Evolutionary conservation across 2,113 vertebrate species (phyloP), one percentile per base, ranked within the genome.

Genomic region (Nasalis larvatus): DNA sequence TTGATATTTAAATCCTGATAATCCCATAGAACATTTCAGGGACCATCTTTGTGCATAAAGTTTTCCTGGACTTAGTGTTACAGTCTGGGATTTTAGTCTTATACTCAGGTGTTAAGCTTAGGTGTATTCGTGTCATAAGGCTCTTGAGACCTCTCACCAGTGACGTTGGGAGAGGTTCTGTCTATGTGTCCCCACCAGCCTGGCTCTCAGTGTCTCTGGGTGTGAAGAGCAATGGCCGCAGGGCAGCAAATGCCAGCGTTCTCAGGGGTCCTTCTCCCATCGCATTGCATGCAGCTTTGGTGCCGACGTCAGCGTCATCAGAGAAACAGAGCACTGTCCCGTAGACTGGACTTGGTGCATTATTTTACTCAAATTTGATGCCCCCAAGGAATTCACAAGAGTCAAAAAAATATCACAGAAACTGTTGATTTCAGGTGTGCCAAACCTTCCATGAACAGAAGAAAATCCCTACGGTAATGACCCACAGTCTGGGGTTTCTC

Each of bases 21-120:
- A 5, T 0, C 0, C 4, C 1, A 0, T 2, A 1, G 1, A 13
- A 16, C 4, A 0, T 37, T 3, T 3, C 32, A 1, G 4, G 0
- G 10, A 2, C 4, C 17, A 4, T 2, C 90, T 32, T 8, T 4
- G 45, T 35, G 11, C 9, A 2, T 0, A 0, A 18, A 49, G 54
- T n/a, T 37, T 45, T 18, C 27, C 27, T 6, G 37, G 21, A 10
- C 11, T 49, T n/a, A 8, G 37, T 35, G 10, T 9, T n/a, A 58
- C 14, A 4, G 35, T 35, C 35, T 6, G 40, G 71, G 12, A 2
- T 6, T 40, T 9, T 8, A 16, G 8, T 2, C 25, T 7, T 1
- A 37, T 30, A 12, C 40, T 4, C 3, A 9, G 40, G 35, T 58
- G 14, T 17, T 21, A 32, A 4, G 63, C 8, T 6, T 20, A 58